Evolutionary conservation across 2,888 invertebrate genomes (phyloP), one percentile per base, ranked within the genome.

Genomic region (Archips xylosteana): DNA sequence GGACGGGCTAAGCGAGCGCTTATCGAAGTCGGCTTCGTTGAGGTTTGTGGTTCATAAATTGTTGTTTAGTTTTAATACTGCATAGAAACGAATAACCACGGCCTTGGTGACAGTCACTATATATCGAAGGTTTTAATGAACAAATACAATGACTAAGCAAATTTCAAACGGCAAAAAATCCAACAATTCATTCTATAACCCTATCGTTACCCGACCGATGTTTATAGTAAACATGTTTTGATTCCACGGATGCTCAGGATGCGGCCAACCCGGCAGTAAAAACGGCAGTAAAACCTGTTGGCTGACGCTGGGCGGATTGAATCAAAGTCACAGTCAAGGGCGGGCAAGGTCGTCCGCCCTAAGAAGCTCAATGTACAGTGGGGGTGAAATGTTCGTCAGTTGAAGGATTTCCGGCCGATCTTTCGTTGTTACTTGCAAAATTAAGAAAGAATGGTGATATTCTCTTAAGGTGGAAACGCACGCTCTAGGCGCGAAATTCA

Each of bases 271-370:
- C 82, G 81, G 80, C 81, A 83, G 86, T 91, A 90, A 91, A 91
- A 84, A 79, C 78, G 77, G 79, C 79, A 86, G 83, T 90, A 89
- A 91, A 90, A 90, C 89, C 88, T 89, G 88, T 88, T 87, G 88
- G 87, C 80, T 84, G 59, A 63, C 57, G 57, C 62, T 49, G 73
- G 57, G 57, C 57, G 59, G 57, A 84, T 83, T 84, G 85, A 85
- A 85, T 85, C 78, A 12, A 47, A 23, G 49, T 23, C 76, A 15
- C 74, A 85, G 87, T 85, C 89, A 89, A 89, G 88, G 89, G 82
- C 89, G 82, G 75, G 61, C 87, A 89, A 89, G 89, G 89, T 88
- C 83, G 79, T 74, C 63, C 51, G 9, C 13, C n/a, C 15, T 15
- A 39, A 6, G 15, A 47, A 34, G 23, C 54, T 34, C 45, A 8